Percentiles rank a stretch among this genome's conserved stretches.
phyloP scores from a whole-genome alignment of 2,797 vertebrate genomes.

The Neomorphus geoffroyi region DNA sequence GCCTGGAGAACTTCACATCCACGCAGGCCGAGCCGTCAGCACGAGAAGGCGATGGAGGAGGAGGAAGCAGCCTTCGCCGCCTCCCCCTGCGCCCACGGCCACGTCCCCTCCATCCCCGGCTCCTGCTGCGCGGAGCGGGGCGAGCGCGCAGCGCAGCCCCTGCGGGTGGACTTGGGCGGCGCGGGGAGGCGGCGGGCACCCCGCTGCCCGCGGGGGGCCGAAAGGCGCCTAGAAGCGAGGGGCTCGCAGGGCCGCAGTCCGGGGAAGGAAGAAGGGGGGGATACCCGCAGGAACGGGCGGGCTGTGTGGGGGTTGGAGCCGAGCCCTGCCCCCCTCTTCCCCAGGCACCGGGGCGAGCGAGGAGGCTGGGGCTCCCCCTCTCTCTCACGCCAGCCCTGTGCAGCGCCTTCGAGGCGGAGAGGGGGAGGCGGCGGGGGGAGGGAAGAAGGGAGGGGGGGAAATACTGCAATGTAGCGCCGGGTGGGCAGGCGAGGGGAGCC shows the following conservation, averaged over 20 bases:
- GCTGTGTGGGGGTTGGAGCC: neutral
- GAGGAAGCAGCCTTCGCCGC: neutral
- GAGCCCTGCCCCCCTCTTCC: constrained; percentile 22
- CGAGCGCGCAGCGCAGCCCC: neutral
- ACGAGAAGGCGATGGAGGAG: neutral
- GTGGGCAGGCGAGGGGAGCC: constrained; percentile 43
- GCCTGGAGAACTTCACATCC: too few relatives aligned
- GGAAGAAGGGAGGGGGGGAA: constrained; percentile 27
- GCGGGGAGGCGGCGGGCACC: neutral
- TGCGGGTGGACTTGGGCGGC: neutral
- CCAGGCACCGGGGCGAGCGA: constrained; percentile 26
- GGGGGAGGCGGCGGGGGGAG: constrained; percentile 17
- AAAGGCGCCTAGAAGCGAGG: neutral
- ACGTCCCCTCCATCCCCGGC: neutral
- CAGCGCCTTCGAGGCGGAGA: constrained; percentile 48
- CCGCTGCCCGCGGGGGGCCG: neutral
- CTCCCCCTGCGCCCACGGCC: neutral
- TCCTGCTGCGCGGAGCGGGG: neutral
- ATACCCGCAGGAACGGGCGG: constrained; percentile 9
- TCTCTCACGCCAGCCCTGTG: constrained; percentile 64
- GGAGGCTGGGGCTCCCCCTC: constrained; percentile 56
- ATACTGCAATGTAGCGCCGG: constrained; percentile 72
- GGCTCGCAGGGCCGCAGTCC: neutral
- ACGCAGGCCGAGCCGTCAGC: neutral
- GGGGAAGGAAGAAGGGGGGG: neutral